Evolutionary conservation across 2,888 invertebrate genomes (phyloP).

Genomic region (Allolobophora icterica): DNA sequence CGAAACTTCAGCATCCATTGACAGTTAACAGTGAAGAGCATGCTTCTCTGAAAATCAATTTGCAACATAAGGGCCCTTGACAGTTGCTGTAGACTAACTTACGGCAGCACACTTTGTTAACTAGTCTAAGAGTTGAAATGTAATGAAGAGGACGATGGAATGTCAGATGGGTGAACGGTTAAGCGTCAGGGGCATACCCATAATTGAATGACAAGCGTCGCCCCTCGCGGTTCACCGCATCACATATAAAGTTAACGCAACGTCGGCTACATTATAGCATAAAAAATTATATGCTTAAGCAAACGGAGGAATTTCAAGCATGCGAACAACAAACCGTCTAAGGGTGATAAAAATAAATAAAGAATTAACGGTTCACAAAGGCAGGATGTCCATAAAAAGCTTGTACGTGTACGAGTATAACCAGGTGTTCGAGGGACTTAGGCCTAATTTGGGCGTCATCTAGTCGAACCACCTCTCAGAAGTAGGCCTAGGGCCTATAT

Average conservation of each 20-base stretch:
- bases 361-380: background rate
- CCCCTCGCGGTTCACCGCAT: background rate
- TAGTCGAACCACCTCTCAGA: background rate
- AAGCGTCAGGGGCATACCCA: background rate
- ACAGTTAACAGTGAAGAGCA: background rate
- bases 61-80: background rate
- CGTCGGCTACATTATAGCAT: background rate
- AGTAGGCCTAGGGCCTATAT: no score
- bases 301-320: background rate
- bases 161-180: background rate
- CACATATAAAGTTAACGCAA: background rate
- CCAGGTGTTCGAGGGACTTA: background rate
- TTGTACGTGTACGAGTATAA: no score
- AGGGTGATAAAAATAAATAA: background rate
- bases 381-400: background rate
- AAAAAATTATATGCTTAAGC: background rate
- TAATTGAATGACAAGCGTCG: background rate
- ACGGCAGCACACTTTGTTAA: background rate
- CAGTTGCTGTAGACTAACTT: background rate
- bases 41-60: background rate
- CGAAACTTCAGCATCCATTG: background rate
- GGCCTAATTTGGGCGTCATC: background rate
- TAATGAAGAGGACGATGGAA: background rate
- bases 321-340: background rate
- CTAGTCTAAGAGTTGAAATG: constrained; percentile 12